Evolutionary conservation across 1,140 invertebrate species (phyloP), one percentile per base, ranked within the genome.

Genomic region (Saccostrea glomerata): DNA sequence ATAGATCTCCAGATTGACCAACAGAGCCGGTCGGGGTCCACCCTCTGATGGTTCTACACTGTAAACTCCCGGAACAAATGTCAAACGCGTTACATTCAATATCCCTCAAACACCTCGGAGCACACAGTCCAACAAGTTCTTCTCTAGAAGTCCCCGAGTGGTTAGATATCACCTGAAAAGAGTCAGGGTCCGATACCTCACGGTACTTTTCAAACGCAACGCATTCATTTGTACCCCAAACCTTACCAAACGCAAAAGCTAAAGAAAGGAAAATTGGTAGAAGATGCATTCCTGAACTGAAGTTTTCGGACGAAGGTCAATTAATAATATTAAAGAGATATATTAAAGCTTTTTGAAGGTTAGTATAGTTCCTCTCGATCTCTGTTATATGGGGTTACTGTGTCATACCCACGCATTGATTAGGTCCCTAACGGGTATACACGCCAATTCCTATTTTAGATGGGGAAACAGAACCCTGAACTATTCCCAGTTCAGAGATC

Each of bases 101-200:
- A 11, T 77, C 25, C 2, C 13, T 30, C 25, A 30, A 30, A 77
- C 70, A 77, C 11, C 25, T 77, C 12, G 70, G 25, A 12, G 70
- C 70, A 36, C 70, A 77, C 4, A 77, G 0, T 5, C 30, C 70
- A 17, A 77, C 30, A 9, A 77, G 70, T 15, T 77, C 70, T 17
- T 15, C 30, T 17, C 25, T 77, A 17, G 70, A 77, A 36, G 30
- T 2, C 11, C 25, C 70, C 3, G 70, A 13, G 25, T 77, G 25
- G 70, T 36, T 77, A 36, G 70, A 77, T 77, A 77, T 77, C 13
- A 77, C 23, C 30, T 77, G 70, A 30, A 77, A 12, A 17, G 70
- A 36, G 11, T 77, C 70, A 0, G 70, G 15, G 11, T 6, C 25
- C 25, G 70, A 77, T 36, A 77, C 25, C 25, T 77, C 70, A 12